Percentiles rank a stretch among this genome's conserved stretches.
phyloP scores from a whole-genome alignment of 2,888 invertebrate species.

The Idaea aversata region DNA sequence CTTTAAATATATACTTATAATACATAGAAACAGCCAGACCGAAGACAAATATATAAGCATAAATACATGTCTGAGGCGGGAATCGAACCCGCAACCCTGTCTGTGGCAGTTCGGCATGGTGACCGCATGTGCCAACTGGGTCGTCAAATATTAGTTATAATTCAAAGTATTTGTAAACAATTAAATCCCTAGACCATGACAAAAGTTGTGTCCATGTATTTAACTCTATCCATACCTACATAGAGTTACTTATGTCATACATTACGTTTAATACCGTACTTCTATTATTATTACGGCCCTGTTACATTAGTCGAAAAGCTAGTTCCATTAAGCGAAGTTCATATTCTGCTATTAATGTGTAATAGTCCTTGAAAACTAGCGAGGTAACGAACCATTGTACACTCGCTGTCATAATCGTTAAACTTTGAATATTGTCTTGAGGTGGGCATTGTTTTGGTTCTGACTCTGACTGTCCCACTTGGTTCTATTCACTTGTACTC shows the following conservation, averaged over 20 bases:
- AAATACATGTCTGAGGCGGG: no score
- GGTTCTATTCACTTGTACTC: neutral
- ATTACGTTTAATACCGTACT: slow-evolving; percentile 10
- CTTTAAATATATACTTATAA: no score
- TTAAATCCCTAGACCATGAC: no score
- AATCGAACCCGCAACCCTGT: no score
- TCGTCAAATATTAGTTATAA: no score
- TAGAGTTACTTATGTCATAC: slow-evolving; percentile 10
- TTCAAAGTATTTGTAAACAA: no score
- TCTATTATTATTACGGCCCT: neutral
- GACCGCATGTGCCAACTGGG: no score
- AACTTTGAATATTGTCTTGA: slow-evolving; percentile 11
- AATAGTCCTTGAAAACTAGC: slow-evolving; percentile 39
- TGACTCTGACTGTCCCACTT: neutral
- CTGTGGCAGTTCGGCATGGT: no score
- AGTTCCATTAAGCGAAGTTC: slow-evolving; percentile 20
- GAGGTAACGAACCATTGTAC: slow-evolving; percentile 9
- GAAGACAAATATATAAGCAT: no score
- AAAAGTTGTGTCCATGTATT: no score
- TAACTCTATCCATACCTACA: no score
- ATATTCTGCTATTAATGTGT: slow-evolving; percentile 32
- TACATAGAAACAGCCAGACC: no score
- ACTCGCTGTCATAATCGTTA: slow-evolving; percentile 16
- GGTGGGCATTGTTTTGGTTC: slow-evolving; percentile 4
- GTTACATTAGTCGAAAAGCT: neutral